Evolutionary conservation across 2,797 vertebrate genomes (phyloP), one percentile per base, ranked within the genome.

Genomic region (Chanos chanos): DNA sequence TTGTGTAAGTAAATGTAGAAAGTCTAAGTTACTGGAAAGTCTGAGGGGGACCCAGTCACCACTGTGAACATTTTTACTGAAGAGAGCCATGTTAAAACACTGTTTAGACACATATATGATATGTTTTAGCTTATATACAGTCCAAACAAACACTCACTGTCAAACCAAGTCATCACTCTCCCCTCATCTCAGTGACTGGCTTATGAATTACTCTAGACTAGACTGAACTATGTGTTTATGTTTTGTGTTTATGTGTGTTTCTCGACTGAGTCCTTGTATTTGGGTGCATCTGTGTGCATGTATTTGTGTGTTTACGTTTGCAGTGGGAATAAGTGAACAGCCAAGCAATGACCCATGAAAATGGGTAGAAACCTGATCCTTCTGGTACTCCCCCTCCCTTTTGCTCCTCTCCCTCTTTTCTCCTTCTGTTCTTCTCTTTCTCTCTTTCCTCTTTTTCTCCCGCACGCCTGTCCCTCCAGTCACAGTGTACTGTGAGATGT

Each of bases 361-460:
- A 71, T 24, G 51, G 50, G 60, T 43, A 62, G 84, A 83, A 87
- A 87, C 70, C 62, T 48, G 76, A 87, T 76, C 33, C 8, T 34
- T 19, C 41, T 55, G 25, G 53, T 9, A 37, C 40, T 37, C 51
- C n/a, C 13, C 12, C 22, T 15, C 4, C 8, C 18, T 19, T 3
- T 31, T 34, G 12, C 41, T 19, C 22, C 22, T 34, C 25, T 21
- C 10, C 2, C 30, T 27, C 18, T 33, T 4, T 12, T 25, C 5
- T 24, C 18, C 40, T 34, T 37, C 45, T 44, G 39, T 41, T 59
- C 67, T 53, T 64, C 51, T 58, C 5, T 57, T n/a, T 12, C 27
- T 18, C 36, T 39, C 54, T 62, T 64, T 37, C 44, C 10, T 63
- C 58, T 36, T 55, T 36, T n/a, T 15, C 24, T 1, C 7, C 15